Evolutionary conservation across 2,888 invertebrate genomes (phyloP).

Genomic region (Pterobdella sp.): DNA sequence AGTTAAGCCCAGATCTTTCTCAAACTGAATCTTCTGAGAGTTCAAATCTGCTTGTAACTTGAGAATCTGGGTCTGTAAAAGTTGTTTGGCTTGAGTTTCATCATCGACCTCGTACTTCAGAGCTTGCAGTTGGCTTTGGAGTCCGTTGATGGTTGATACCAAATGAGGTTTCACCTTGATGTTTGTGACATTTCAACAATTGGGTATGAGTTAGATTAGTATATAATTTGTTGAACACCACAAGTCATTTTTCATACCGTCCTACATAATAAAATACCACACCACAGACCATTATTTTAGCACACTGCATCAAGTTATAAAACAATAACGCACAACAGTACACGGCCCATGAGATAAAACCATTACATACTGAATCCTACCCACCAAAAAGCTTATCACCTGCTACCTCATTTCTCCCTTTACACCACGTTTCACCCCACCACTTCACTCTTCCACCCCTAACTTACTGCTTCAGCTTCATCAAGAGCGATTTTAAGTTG

Average conservation of each 20-base stretch:
- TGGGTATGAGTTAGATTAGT: background rate
- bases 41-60: conserved; percentile 23
- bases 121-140: conserved; percentile 6
- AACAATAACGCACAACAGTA: too few relatives aligned
- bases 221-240: too few relatives aligned
- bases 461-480: conserved; percentile 21
- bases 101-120: conserved; percentile 10
- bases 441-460: background rate
- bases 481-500: conserved; percentile 7
- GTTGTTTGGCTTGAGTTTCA: conserved; percentile 11
- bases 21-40: background rate
- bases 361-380: too few relatives aligned
- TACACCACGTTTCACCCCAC: background rate
- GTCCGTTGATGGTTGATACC: conserved; percentile 5
- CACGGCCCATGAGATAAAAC: too few relatives aligned
- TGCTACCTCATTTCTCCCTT: too few relatives aligned
- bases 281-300: too few relatives aligned
- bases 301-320: too few relatives aligned
- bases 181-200: background rate
- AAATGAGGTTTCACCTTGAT: conserved; percentile 15
- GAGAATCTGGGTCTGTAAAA: conserved; percentile 6
- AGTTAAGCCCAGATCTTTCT: conserved; percentile 6
- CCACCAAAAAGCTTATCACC: too few relatives aligned
- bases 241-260: too few relatives aligned
- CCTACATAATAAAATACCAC: too few relatives aligned